Evolutionary conservation across 2,888 invertebrate genomes (phyloP), one percentile per base, ranked within the genome.

Genomic region (Andrena hattorfiana): DNA sequence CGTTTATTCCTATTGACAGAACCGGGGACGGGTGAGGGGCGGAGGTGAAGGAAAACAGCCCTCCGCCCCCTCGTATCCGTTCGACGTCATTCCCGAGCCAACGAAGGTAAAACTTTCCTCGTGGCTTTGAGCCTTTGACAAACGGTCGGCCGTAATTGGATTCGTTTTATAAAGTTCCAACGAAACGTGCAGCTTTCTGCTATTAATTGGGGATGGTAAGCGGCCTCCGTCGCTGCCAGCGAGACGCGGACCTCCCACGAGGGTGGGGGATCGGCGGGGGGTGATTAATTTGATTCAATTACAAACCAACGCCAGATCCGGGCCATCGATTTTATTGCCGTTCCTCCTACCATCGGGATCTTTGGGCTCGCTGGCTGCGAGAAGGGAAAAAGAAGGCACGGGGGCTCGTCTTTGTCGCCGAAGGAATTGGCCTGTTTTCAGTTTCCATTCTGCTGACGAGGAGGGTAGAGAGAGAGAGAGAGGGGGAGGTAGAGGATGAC

Each of bases 211-310:
- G 85, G 89, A 90, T 85, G 84, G 87, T 84, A 86, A 83, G 74
- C 81, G 87, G 87, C 67, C 86, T 23, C 10, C 56, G 56, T 51
- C 83, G 86, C 80, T 87, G 82, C 74, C 87, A 85, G 78, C 84
- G 87, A 59, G 87, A 83, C 67, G 87, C 89, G 75, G 87, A 87
- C 72, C 59, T 79, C 71, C 79, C 72, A 16, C 42, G 3, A 3
- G 85, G 84, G 82, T 81, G 84, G 83, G 77, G 72, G 81, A 73
- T 85, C 84, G 87, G 77, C 78, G 85, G 75, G 75, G 83, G 85
- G 85, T 92, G 90, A 91, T 91, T 91, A 92, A 92, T 91, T 91
- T 89, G 87, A 91, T 92, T 90, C 91, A 90, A 90, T 91, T 92
- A 91, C 87, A 87, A 90, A 88, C 87, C 83, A 83, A 68, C 63